Conservation (phyloP, 2,888 invertebrate genomes). For the Hetaerina titia region DNA sequence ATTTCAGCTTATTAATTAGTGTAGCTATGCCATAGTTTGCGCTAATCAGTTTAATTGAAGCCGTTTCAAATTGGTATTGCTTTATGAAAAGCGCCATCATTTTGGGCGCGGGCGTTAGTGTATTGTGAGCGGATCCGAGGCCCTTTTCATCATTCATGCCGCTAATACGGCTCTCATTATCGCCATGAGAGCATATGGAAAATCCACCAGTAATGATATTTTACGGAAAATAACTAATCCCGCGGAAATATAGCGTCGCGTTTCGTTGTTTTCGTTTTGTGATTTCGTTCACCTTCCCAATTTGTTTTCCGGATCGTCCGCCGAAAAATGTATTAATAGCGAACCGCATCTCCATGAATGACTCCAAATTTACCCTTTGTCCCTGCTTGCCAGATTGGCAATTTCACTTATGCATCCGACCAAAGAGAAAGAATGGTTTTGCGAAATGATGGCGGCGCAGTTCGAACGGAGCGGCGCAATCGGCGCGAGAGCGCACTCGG, state of each 20-base stretch:
- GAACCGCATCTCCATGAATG: not conserved
- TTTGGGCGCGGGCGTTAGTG: not conserved
- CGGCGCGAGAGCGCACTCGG: not conserved
- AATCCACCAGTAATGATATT: not conserved
- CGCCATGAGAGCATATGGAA: not conserved
- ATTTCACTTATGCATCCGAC: not conserved
- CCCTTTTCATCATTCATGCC: not conserved
- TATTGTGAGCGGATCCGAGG: not conserved
- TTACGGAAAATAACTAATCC: not conserved
- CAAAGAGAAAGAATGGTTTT: not conserved
- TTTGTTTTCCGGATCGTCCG: conserved; percentile 31
- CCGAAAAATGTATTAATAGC: conserved; percentile 2
- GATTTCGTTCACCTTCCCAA: conserved; percentile 11
- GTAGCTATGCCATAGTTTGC: not conserved
- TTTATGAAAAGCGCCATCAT: not conserved
- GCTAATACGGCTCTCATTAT: not conserved
- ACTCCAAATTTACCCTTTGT: not conserved
- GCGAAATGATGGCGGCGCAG: not conserved
- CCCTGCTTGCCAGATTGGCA: not conserved
- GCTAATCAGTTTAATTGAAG: not conserved
- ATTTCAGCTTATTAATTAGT: not conserved
- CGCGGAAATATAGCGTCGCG: not conserved
- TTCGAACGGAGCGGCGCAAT: not conserved
- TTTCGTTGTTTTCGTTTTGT: not conserved
- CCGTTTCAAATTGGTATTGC: not conserved